Base-by-base conservation (phyloP, 2,888 invertebrate species). In the Polylopha cassiicola region DNA sequence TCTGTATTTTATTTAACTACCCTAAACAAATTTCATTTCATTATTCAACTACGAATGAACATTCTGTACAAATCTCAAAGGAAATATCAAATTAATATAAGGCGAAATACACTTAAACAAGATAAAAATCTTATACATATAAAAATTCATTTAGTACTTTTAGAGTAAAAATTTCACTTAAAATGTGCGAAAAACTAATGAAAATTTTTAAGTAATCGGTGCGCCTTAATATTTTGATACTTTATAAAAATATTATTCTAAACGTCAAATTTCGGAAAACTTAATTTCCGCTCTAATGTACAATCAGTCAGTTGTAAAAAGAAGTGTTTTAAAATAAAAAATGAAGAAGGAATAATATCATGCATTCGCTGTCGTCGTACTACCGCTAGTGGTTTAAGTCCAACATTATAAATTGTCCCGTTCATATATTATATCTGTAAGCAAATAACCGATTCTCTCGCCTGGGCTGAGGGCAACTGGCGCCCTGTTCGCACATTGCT, bases 341-440 rank as follows among this genome's bases (percentile, higher is more conserved):
- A 36, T 53, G 53, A 50, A 36, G 49, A 58, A 52, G 54, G 42
- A 53, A 47, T 46, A 47, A 48, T 47, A 54, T 50, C 50, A 47
- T 44, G 44, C 46, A 53, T 56, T 60, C 53, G 55, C 58, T 55
- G 58, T 59, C 58, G 65, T 44, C 36, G 27, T 39, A 24, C 48
- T 55, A 58, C 38, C 51, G 41, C 61, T 58, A 62, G 48, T 54
- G 57, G 52, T 62, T 58, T 58, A 66, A 65, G 47, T 67, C 62
- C 63, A 73, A 71, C 66, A 59, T 65, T 51, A 64, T 65, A 63
- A 59, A 62, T 70, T 69, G 61, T 65, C 62, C 66, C 75, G 73
- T 56, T 61, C 59, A 65, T 69, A 58, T 57, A n/a, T n/a, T n/a
- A n/a, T n/a, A 61, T 61, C 65, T 61, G 65, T 72, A 74, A 62